These are phyloP conservation scores for Eleutherodactylus coqui DNA, from an alignment of 2,797 vertebrate genomes.

Conservation along the genomic window DNA sequence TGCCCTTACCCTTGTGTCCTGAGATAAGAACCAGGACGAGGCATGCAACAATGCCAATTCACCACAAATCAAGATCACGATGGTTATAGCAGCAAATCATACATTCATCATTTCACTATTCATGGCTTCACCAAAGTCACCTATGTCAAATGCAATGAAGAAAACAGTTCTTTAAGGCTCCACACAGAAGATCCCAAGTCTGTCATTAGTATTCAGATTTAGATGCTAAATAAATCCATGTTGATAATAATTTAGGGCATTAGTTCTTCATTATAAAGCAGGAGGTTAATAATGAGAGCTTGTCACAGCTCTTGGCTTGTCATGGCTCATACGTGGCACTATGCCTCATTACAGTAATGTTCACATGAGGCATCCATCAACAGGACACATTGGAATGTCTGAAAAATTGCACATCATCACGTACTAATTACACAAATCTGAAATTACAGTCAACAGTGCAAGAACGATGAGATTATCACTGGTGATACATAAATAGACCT, in stretches of 20 bases:
- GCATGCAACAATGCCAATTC: background rate
- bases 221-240: conserved; percentile 15
- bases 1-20: background rate
- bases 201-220: background rate
- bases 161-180: background rate
- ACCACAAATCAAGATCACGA: background rate
- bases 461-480: conserved; percentile 1
- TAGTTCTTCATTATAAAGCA: conserved; percentile 33
- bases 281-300: conserved; percentile 21
- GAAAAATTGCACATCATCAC: background rate
- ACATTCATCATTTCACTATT: background rate
- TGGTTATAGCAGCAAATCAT: background rate
- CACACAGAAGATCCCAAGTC: background rate
- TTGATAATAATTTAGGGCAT: conserved; percentile 10
- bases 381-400: background rate
- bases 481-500: background rate
- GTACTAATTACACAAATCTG: conserved; percentile 19
- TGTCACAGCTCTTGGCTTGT: background rate
- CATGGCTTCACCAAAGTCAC: background rate
- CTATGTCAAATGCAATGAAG: background rate
- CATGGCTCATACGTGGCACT: background rate
- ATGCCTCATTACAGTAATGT: background rate
- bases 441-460: conserved; percentile 24
- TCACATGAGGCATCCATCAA: background rate
- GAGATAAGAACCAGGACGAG: background rate